Evolutionary conservation across 2,888 invertebrate genomes (phyloP).

Genomic region (Xestia xanthographa): DNA sequence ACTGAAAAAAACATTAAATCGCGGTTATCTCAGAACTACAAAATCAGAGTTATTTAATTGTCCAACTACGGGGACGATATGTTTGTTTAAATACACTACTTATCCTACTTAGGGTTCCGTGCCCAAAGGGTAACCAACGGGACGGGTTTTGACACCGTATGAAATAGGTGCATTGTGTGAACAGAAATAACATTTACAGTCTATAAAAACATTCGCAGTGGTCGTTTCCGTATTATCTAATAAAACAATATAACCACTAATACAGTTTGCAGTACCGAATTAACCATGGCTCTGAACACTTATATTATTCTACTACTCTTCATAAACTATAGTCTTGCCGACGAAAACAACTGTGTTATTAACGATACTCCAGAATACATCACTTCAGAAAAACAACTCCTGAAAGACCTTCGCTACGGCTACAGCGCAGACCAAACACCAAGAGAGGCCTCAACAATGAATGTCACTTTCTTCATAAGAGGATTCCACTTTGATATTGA

Average conservation of each 20-base stretch:
- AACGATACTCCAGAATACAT: constrained; percentile 42
- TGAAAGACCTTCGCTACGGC: constrained; percentile 33
- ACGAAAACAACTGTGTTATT: constrained; percentile 29
- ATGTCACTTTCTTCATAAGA: constrained; percentile 62
- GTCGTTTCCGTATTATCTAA: constrained; percentile 28
- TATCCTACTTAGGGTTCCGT: too few relatives aligned
- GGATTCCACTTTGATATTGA: constrained; percentile 67
- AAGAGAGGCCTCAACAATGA: constrained; percentile 42
- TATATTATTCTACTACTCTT: constrained; percentile 35
- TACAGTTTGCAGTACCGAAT: constrained; percentile 14
- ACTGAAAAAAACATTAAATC: too few relatives aligned
- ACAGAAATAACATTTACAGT: neutral
- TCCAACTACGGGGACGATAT: too few relatives aligned
- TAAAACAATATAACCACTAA: neutral
- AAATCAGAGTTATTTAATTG: too few relatives aligned
- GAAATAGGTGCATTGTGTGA: neutral
- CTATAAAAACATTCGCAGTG: constrained; percentile 2
- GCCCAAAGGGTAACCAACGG: too few relatives aligned
- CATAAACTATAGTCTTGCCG: constrained; percentile 1
- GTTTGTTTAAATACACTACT: too few relatives aligned
- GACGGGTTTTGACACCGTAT: neutral
- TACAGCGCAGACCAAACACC: constrained; percentile 11
- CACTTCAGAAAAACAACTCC: constrained; percentile 61
- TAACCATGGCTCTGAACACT: constrained; percentile 44
- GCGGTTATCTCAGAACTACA: too few relatives aligned